phyloP scores from a whole-genome alignment of 2,888 invertebrate genomes.

The Drosophila mayaguana region DNA sequence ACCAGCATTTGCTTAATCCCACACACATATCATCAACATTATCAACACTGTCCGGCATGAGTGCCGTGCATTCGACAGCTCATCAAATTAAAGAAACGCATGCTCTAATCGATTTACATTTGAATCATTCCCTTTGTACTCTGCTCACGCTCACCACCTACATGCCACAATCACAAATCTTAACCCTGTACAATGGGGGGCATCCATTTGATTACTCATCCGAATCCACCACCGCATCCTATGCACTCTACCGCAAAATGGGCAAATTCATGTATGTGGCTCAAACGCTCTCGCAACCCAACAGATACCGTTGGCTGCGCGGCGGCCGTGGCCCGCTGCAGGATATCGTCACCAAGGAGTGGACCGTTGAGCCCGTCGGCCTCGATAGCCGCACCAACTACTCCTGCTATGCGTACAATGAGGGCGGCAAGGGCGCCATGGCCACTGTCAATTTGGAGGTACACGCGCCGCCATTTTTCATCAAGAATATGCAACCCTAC shows the following conservation, averaged over 20 bases:
- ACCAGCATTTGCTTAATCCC: constrained; percentile 40
- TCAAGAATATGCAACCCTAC: constrained; percentile 92
- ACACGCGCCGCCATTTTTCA: constrained; percentile 94
- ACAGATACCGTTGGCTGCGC: constrained; percentile 92
- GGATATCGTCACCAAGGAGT: constrained; percentile 91
- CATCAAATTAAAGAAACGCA: constrained; percentile 82
- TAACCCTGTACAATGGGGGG: constrained; percentile 78
- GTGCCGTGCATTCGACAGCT: constrained; percentile 41
- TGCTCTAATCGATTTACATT: constrained; percentile 82
- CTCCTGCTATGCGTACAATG: constrained; percentile 94
- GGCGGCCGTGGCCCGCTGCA: constrained; percentile 89
- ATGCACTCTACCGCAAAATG: constrained; percentile 82
- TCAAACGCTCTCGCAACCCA: constrained; percentile 81
- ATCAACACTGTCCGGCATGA: constrained; percentile 49
- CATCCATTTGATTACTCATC: constrained; percentile 48
- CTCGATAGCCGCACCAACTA: constrained; percentile 95
- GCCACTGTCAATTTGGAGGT: constrained; percentile 90
- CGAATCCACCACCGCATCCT: constrained; percentile 49
- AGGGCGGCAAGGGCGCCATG: constrained; percentile 91
- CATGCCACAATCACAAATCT: constrained; percentile 82
- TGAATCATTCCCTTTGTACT: constrained; percentile 83
- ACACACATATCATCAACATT: constrained; percentile 49
- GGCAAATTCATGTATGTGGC: constrained; percentile 82
- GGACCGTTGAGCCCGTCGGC: constrained; percentile 93
- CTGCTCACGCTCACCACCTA: constrained; percentile 82